Conservation (phyloP, 2,113 vertebrate genomes). For the Tenrec ecaudatus region DNA sequence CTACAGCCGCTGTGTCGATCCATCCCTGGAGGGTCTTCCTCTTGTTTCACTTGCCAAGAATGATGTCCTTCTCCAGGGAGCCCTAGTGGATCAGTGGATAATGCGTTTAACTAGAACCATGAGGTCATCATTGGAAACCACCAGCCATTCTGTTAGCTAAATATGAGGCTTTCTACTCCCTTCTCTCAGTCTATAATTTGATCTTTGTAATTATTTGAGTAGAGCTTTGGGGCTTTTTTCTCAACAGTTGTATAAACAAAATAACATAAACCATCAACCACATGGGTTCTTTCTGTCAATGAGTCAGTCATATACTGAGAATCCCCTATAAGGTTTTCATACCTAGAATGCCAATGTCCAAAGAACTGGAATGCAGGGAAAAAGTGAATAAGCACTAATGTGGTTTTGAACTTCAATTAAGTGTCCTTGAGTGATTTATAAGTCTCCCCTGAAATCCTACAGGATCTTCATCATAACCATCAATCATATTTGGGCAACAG, state of each 20-base stretch:
- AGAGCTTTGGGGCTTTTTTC: neutral
- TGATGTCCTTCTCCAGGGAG: no score
- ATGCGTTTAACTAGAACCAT: no score
- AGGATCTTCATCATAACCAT: slow-evolving; percentile 12
- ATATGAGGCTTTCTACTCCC: neutral
- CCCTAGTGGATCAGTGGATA: no score
- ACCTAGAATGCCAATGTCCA: neutral
- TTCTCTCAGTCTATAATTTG: neutral
- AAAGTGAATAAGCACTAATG: slow-evolving; percentile 3
- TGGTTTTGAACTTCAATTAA: slow-evolving; percentile 47
- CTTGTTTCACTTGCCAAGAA: no score
- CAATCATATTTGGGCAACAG: slow-evolving; percentile 3
- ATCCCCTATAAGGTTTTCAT: neutral
- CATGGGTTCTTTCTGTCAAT: neutral
- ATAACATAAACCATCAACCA: slow-evolving; percentile 15
- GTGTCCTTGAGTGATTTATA: neutral
- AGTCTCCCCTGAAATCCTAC: neutral
- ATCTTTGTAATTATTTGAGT: neutral
- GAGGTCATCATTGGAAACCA: no score
- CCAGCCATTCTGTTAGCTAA: no score
- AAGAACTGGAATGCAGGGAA: neutral
- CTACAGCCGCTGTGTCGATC: no score
- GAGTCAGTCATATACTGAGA: neutral
- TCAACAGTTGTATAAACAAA: slow-evolving; percentile 26
- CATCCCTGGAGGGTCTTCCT: no score